phyloP scores from a whole-genome alignment of 2,888 invertebrate genomes.

The Frankliniella fusca region DNA sequence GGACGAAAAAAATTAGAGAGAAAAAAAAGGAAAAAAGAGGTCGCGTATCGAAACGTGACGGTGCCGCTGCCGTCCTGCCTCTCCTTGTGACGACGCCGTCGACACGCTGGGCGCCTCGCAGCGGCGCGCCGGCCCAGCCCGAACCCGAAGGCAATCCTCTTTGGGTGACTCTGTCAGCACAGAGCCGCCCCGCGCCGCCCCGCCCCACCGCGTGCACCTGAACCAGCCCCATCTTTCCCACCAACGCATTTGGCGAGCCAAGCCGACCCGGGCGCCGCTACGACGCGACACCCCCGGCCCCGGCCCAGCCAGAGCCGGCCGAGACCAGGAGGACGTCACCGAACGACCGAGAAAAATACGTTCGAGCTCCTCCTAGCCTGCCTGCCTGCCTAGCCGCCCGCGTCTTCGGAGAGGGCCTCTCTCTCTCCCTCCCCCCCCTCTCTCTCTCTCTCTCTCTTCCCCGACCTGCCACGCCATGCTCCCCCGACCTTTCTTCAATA shows the following conservation, averaged over 20 bases:
- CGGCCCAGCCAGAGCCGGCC: not conserved
- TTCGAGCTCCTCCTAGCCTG: not conserved
- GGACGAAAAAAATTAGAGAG: too few species aligned
- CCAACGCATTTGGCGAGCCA: conserved; percentile 7
- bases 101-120: not conserved
- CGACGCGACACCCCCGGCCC: not conserved
- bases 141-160: not conserved
- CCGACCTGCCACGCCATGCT: not conserved
- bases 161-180: not conserved
- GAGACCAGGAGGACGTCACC: not conserved
- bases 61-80: not conserved
- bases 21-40: too few species aligned
- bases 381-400: not conserved
- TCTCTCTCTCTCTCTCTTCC: not conserved
- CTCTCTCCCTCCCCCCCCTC: not conserved
- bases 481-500: not conserved
- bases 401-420: not conserved
- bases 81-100: not conserved
- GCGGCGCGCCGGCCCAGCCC: not conserved
- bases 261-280: not conserved
- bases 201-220: not conserved
- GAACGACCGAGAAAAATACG: not conserved
- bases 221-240: conserved; percentile 21
- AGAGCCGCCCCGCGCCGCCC: not conserved
- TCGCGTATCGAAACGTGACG: too few species aligned